Evolutionary conservation across 2,113 vertebrate species (phyloP).

Genomic region (Seriola rivoliana): DNA sequence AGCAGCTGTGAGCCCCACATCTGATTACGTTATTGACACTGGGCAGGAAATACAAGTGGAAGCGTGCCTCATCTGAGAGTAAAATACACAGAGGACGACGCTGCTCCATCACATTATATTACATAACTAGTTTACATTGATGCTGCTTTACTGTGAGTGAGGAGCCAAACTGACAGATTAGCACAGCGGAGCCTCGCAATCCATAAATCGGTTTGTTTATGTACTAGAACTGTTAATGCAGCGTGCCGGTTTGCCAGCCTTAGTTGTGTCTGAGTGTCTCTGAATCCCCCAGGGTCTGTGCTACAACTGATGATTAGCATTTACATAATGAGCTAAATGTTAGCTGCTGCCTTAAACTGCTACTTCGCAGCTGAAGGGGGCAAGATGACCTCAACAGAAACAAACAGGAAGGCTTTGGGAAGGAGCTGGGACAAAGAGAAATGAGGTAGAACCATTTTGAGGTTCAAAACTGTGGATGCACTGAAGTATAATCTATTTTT

Average conservation of each 20-base stretch:
- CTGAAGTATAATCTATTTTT: conserved; percentile 3
- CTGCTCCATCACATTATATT: conserved; percentile 62
- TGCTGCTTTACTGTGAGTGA: conserved; percentile 20
- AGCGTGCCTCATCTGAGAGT: conserved; percentile 65
- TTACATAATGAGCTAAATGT: conserved; percentile 87
- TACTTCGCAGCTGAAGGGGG: conserved; percentile 66
- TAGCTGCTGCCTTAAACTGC: conserved; percentile 81
- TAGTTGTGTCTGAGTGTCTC: conserved; percentile 56
- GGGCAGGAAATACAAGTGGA: conserved; percentile 72
- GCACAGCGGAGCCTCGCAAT: conserved; percentile 21
- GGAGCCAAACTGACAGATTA: conserved; percentile 51
- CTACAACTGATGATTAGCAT: conserved; percentile 82
- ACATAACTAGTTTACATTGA: conserved; percentile 62
- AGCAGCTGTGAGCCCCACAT: conserved; percentile 71
- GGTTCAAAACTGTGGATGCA: background rate
- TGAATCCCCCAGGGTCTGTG: conserved; percentile 62
- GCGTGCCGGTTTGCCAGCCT: conserved; percentile 41
- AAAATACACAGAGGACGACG: conserved; percentile 60
- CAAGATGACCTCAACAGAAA: conserved; percentile 63
- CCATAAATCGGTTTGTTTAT: conserved; percentile 41
- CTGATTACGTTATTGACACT: conserved; percentile 73
- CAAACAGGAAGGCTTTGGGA: conserved; percentile 8
- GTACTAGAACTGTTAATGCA: conserved; percentile 45
- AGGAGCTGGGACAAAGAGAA: background rate
- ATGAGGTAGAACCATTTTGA: background rate